Base-by-base conservation (phyloP, 2,113 vertebrate species). In the Athene cunicularia region DNA sequence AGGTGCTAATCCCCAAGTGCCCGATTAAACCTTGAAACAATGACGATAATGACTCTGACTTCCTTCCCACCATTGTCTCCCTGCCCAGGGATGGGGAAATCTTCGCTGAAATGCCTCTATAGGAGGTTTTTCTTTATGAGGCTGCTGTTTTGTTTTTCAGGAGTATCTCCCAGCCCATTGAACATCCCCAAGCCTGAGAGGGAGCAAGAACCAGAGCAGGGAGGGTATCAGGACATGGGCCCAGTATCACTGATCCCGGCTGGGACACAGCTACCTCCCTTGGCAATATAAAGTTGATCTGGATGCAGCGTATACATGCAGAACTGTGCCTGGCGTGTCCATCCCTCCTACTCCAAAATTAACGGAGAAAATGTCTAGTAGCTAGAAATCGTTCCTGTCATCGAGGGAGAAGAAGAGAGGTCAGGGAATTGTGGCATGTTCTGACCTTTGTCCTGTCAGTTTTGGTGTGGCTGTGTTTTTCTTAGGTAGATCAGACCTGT, bases 51-150 rank as follows among this genome's bases (percentile, higher is more conserved):
- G 70, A 83, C 67, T 86, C 93, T 11, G 10, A 94, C 95, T 97
- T 97, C 97, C 95, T 97, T 97, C 97, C 97, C 85, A 58, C 95
- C 85, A 97, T 97, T 97, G 97, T 95, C 86, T 94, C 67, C 93
- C 82, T 53, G 76, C 37, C 41, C 59, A 15, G 27, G 81, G 86
- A 86, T 85, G 73, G 82, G 88, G 91, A 95, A 95, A 89, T 88
- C 86, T 72, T 50, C 62, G 23, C 68, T 24, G 16, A 64, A 89
- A 77, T 41, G 86, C 89, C 91, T 91, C 91, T 80, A 9, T 6
- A 24, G 93, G 56, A 95, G 76, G 79, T n/a, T 80, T 84, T 50
- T 12, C 83, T 95, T 74, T 20, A 41, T 33, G 91, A 80, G 91
- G 68, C 47, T 39, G n/a, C 50, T 12, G 41, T 56, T 93, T 89